Evolutionary conservation across 2,888 invertebrate genomes (phyloP).

Genomic region (Yponomeuta cagnagella): DNA sequence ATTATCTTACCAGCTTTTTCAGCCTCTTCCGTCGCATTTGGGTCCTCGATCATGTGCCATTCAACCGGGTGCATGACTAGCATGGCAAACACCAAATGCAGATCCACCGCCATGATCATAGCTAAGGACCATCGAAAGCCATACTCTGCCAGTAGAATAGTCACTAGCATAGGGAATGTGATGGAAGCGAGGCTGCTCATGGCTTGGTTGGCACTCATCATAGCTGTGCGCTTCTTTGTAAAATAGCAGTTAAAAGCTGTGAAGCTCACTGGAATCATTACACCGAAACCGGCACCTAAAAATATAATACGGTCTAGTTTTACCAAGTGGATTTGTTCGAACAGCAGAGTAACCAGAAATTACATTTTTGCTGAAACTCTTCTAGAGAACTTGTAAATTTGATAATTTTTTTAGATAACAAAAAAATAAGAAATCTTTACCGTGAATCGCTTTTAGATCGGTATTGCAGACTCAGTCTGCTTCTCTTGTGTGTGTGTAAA

Average conservation of each 20-base stretch:
- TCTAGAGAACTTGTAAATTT: too few species aligned
- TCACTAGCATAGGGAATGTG: slow-evolving; percentile 79
- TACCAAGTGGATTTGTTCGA: too few species aligned
- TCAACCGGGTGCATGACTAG: slow-evolving; percentile 83
- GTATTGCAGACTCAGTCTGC: too few species aligned
- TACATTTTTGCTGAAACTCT: too few species aligned
- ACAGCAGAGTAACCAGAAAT: too few species aligned
- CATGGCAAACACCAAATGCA: slow-evolving; percentile 81
- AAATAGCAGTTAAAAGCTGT: slow-evolving; percentile 86
- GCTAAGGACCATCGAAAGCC: slow-evolving; percentile 83
- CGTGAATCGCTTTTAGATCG: too few species aligned
- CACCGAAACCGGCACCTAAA: slow-evolving; percentile 81
- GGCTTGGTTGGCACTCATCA: slow-evolving; percentile 85
- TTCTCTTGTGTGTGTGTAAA: too few species aligned
- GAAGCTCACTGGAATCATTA: slow-evolving; percentile 83
- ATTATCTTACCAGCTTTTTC: background rate
- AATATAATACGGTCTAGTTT: slow-evolving; percentile 14
- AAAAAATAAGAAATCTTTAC: too few species aligned
- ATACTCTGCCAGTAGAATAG: slow-evolving; percentile 75
- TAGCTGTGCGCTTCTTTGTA: slow-evolving; percentile 79
- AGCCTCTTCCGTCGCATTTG: background rate
- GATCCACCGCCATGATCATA: slow-evolving; percentile 79
- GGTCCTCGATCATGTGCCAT: slow-evolving; percentile 76
- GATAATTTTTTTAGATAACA: too few species aligned
- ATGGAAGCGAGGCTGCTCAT: slow-evolving; percentile 81